Conservation (phyloP, 2,888 invertebrate genomes). For the Saturnia pavonia region DNA sequence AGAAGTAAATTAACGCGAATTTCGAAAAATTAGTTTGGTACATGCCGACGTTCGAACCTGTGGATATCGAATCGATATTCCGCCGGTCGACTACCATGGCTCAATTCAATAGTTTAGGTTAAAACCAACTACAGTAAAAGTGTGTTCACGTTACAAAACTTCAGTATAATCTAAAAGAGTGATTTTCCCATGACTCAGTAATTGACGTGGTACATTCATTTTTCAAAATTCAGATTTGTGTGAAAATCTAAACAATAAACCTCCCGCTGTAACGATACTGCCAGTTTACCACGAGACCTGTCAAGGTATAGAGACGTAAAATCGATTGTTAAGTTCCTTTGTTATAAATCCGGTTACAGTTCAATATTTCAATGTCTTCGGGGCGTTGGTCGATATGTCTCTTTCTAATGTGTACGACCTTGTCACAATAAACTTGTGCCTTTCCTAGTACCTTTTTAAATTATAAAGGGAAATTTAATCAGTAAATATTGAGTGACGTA, state of each 20-base stretch:
- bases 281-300: background rate
- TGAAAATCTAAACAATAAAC: background rate
- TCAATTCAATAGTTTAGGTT: too few relatives aligned
- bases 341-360: background rate
- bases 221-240: background rate
- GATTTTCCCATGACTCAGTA: too few relatives aligned
- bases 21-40: too few relatives aligned
- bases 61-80: too few relatives aligned
- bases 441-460: background rate
- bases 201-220: too few relatives aligned
- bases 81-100: too few relatives aligned
- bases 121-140: too few relatives aligned
- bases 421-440: background rate
- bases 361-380: conserved; percentile 2
- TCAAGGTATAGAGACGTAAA: background rate
- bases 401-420: background rate
- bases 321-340: background rate
- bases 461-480: background rate
- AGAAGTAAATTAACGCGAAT: too few relatives aligned
- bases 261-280: background rate
- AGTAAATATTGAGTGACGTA: background rate
- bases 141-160: too few relatives aligned
- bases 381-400: background rate
- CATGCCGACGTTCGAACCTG: too few relatives aligned
- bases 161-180: too few relatives aligned